Evolutionary conservation across 1,140 invertebrate genomes (phyloP).

Genomic region (Drosophila pachea): DNA sequence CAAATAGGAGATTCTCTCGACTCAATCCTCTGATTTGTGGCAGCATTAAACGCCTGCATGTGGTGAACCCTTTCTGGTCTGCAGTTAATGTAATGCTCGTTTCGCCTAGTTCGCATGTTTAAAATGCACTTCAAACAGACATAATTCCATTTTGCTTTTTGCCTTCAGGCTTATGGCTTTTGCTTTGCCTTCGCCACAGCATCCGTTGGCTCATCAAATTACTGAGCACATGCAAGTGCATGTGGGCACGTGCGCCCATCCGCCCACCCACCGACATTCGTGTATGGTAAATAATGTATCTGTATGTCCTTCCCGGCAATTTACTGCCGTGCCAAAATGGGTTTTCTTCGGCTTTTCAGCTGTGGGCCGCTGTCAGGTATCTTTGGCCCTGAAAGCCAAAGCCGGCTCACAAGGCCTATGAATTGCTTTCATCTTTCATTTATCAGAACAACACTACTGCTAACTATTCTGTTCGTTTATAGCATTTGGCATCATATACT

Average conservation of each 20-base stretch:
- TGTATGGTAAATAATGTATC: conserved; percentile 44
- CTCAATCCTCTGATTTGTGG: conserved; percentile 19
- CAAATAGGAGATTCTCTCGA: conserved; percentile 53
- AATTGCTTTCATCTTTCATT: conserved; percentile 46
- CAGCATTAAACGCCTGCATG: conserved; percentile 46
- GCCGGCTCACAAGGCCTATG: conserved; percentile 1
- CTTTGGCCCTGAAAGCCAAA: conserved; percentile 17
- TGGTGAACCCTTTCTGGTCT: conserved; percentile 33
- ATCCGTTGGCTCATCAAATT: conserved; percentile 67
- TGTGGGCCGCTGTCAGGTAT: conserved; percentile 19
- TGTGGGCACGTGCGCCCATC: conserved; percentile 51
- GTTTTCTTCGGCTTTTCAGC: conserved; percentile 46
- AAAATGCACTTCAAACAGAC: conserved; percentile 71
- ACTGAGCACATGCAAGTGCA: conserved; percentile 66
- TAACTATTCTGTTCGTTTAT: conserved; percentile 34
- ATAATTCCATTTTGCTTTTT: conserved; percentile 71
- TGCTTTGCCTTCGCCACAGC: conserved; percentile 25
- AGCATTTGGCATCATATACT: conserved; percentile 15
- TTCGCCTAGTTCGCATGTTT: conserved; percentile 65
- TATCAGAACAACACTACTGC: conserved; percentile 61
- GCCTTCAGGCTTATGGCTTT: conserved; percentile 29
- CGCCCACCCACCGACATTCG: background rate
- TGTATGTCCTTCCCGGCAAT: conserved; percentile 16
- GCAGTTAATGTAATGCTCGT: conserved; percentile 35
- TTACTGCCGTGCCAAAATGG: conserved; percentile 55